phyloP scores from a whole-genome alignment of 2,888 invertebrate genomes.

The Rotaria macrura region DNA sequence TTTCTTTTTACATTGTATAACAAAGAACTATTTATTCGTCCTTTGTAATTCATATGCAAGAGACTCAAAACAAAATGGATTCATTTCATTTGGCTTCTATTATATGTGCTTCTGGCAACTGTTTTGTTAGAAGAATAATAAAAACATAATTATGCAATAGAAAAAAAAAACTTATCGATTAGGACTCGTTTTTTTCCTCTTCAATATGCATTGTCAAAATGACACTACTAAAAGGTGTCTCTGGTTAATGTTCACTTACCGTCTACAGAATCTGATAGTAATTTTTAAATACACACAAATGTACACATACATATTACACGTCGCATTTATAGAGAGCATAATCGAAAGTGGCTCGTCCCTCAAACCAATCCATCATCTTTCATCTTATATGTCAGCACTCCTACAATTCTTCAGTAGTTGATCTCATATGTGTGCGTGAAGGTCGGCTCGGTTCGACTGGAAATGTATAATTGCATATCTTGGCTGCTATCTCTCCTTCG shows the following conservation, averaged over 20 bases:
- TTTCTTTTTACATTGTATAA: no score
- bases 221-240: background rate
- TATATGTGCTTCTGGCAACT: background rate
- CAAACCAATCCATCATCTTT: background rate
- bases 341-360: background rate
- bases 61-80: background rate
- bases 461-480: background rate
- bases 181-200: background rate
- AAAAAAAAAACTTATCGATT: background rate
- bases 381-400: background rate
- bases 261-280: background rate
- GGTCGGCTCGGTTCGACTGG: background rate
- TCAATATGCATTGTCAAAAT: background rate
- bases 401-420: background rate
- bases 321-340: background rate
- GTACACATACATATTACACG: background rate
- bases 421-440: background rate
- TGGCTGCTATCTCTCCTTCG: background rate
- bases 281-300: background rate
- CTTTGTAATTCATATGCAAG: background rate
- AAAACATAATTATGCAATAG: background rate
- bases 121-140: background rate
- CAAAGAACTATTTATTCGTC: background rate
- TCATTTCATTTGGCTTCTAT: background rate
- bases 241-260: slow-evolving; percentile 2